A percentile compares a stretch with the other conserved stretches of the same genome.
phyloP scores from a whole-genome alignment of 2,113 vertebrate genomes.

The Opisthocomus hoazin region DNA sequence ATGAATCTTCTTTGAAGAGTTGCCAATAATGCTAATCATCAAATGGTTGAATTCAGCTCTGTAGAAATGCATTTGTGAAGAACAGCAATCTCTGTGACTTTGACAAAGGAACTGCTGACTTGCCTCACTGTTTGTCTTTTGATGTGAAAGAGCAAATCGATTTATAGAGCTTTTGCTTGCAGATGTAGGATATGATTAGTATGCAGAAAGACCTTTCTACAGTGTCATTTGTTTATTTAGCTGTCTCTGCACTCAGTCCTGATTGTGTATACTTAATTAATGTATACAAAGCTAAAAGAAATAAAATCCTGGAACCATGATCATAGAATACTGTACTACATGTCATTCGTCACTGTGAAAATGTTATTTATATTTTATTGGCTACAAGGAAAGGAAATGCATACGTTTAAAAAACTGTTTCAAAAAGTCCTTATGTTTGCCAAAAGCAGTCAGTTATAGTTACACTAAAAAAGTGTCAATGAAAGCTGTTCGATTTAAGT shows the following conservation, averaged over 20 bases:
- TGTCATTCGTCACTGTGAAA: constrained; percentile 59
- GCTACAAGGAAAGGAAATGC: constrained; percentile 10
- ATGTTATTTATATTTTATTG: constrained; percentile 58
- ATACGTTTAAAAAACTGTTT: constrained; percentile 30
- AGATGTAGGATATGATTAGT: constrained; percentile 93
- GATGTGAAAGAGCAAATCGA: constrained; percentile 99
- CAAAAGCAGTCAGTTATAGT: constrained; percentile 9
- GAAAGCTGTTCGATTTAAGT: constrained; percentile 30
- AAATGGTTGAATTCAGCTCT: constrained; percentile 87
- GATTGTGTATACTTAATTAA: constrained; percentile 84
- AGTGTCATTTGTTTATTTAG: constrained; percentile 86
- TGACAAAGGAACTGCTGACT: constrained; percentile 99
- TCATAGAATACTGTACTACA: constrained; percentile 60
- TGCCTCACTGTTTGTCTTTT: constrained; percentile 99
- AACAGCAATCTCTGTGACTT: constrained; percentile 98
- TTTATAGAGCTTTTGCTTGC: constrained; percentile 89
- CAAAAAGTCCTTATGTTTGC: constrained; percentile 13
- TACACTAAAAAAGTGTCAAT: constrained; percentile 43
- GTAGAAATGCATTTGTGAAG: constrained; percentile 88
- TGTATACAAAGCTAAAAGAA: constrained; percentile 78
- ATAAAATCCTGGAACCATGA: constrained; percentile 65
- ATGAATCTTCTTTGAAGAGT: constrained; percentile 96
- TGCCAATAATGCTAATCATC: constrained; percentile 96
- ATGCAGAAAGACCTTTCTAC: constrained; percentile 87
- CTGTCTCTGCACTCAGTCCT: constrained; percentile 79